Base-by-base conservation (phyloP, 2,113 vertebrate species). In the Corythaixoides concolor region DNA sequence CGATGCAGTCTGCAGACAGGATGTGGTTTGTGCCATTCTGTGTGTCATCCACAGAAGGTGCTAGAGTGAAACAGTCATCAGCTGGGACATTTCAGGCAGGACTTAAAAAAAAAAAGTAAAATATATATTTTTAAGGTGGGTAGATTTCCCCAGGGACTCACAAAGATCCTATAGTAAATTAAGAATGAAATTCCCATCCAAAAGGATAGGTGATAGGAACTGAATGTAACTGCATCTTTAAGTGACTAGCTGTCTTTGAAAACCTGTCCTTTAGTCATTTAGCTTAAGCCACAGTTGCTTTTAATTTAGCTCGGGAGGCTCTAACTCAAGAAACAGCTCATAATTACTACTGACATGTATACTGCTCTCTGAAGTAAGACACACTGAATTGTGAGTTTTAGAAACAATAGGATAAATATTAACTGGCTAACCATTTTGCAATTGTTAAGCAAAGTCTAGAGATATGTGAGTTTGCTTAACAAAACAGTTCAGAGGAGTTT, bases 371-470 rank as follows among this genome's bases (percentile, higher is more conserved):
- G 49, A 81, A 88, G 58, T 21, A 73, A 85, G 75, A n/a, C 35
- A 59, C 37, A 9, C 32, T 39, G 79, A 78, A 87, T 60, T 89
- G 72, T 56, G 79, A 63, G 16, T 85, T 93, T 86, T 87, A 45
- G 69, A 78, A 87, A 95, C 88, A 95, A 93, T 70, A 69, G 62
- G 86, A 94, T 90, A 93, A 97, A 93, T 75, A 96, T 96, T 94
- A 97, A 93, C 94, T 58, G 93, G 64, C 47, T 60, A 59, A 55
- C 53, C 64, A 75, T 93, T 95, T 91, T 92, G 93, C 90, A 96
- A 94, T 63, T 95, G 39, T 92, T 94, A 96, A 95, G 94, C 76
- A 96, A 95, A 96, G 95, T 89, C 90, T 91, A 79, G 90, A 89
- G 96, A 95, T 94, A 93, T 0, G 5, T 59, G 59, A 95, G 88